phyloP scores from a whole-genome alignment of 2,113 vertebrate species.

The Anhinga rufa region DNA sequence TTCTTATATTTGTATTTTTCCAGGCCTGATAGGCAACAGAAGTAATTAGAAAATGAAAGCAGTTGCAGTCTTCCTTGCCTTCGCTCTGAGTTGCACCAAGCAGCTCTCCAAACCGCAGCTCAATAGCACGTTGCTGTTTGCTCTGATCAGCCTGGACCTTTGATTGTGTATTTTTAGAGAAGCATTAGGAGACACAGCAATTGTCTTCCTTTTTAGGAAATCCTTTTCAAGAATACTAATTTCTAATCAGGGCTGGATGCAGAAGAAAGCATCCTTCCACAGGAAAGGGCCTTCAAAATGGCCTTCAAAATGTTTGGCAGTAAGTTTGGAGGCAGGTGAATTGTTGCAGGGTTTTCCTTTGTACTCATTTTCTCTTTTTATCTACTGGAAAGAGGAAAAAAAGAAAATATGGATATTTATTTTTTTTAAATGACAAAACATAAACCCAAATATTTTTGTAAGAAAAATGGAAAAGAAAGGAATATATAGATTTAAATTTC shows the following conservation, averaged over 20 bases:
- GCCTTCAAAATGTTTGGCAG: not conserved
- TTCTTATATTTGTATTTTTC: not conserved
- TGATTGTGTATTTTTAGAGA: not conserved
- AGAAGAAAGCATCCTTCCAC: not conserved
- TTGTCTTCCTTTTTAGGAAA: not conserved
- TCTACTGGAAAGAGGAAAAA: not conserved
- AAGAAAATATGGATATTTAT: not conserved
- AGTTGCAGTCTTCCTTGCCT: not conserved
- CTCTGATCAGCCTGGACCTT: not conserved
- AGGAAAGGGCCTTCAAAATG: not conserved
- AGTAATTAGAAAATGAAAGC: not conserved
- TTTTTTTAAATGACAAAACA: not conserved
- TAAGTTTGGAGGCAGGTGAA: not conserved
- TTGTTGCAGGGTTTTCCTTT: not conserved
- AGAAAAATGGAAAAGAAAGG: not conserved
- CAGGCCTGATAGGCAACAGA: not conserved
- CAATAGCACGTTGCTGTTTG: not conserved
- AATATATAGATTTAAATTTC: rapidly evolving
- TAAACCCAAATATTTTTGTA: not conserved
- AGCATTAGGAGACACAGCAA: not conserved
- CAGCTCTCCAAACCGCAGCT: not conserved
- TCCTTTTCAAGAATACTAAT: not conserved
- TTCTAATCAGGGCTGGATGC: not conserved
- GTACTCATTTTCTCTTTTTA: not conserved
- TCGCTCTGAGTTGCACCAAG: not conserved